phyloP scores from a whole-genome alignment of 1,140 invertebrate genomes.

The Elymnias hypermnestra region DNA sequence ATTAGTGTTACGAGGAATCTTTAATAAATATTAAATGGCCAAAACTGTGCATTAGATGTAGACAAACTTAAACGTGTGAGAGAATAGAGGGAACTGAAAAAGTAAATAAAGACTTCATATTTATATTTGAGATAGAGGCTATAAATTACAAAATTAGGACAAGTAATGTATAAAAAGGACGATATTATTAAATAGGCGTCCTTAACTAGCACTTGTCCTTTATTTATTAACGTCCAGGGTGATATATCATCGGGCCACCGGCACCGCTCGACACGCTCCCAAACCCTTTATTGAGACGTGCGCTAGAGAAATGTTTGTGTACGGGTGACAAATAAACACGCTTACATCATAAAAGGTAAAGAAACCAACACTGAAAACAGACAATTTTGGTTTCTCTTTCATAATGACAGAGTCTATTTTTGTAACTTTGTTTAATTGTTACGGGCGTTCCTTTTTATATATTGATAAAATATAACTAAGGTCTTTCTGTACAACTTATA shows the following conservation, averaged over 20 bases:
- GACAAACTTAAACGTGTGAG: neutral
- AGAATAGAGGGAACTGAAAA: neutral
- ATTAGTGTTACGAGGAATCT: too few species aligned
- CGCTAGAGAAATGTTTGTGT: constrained; percentile 32
- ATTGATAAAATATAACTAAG: neutral
- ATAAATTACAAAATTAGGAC: constrained; percentile 25
- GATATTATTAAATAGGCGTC: constrained; percentile 43
- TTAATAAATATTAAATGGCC: too few species aligned
- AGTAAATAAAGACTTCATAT: constrained; percentile 6
- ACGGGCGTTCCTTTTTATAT: neutral
- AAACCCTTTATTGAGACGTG: constrained; percentile 51
- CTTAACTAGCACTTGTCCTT: constrained; percentile 39
- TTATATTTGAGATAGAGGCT: constrained; percentile 12
- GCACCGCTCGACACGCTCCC: constrained; percentile 31
- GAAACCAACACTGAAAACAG: constrained; percentile 12
- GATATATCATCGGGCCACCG: constrained; percentile 59
- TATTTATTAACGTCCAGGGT: constrained; percentile 46
- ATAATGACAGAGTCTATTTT: constrained; percentile 11
- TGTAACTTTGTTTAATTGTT: neutral
- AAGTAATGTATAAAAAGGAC: constrained; percentile 30
- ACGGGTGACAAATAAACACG: constrained; percentile 40
- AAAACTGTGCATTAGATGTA: too few species aligned
- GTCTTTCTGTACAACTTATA: neutral
- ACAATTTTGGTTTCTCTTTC: constrained; percentile 22
- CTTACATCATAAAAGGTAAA: constrained; percentile 13